Evolutionary conservation across 2,113 vertebrate genomes (phyloP).

Genomic region (Bufo bufo): DNA sequence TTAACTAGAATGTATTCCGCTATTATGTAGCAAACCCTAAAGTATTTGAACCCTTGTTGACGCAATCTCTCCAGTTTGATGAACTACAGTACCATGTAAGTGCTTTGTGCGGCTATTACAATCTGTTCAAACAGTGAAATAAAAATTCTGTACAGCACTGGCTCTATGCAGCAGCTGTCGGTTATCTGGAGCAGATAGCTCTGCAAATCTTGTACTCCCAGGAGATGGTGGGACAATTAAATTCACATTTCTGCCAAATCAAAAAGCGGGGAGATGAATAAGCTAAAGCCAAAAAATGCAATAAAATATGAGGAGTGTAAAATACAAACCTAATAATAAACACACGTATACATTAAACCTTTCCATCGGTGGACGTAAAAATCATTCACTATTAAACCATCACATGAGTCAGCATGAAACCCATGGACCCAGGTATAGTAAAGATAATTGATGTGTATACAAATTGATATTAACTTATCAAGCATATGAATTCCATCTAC

Average conservation of each 20-base stretch:
- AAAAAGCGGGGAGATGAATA: constrained; percentile 35
- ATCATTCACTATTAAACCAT: not conserved
- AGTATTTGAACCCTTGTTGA: constrained; percentile 36
- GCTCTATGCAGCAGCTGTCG: constrained; percentile 53
- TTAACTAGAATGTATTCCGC: not conserved
- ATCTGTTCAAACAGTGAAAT: constrained; percentile 51
- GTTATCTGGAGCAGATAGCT: constrained; percentile 55
- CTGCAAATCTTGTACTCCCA: constrained; percentile 48
- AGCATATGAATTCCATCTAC: not conserved
- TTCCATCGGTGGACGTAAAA: not conserved
- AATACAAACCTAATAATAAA: constrained; percentile 22
- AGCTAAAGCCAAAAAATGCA: constrained; percentile 5
- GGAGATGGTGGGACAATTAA: constrained; percentile 47
- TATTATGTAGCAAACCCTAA: not conserved
- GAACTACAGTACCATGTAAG: constrained; percentile 24
- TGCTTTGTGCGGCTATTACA: constrained; percentile 52
- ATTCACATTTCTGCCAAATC: constrained; percentile 56
- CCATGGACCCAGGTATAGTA: not conserved
- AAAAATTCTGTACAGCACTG: constrained; percentile 48
- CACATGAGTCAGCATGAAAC: constrained; percentile 20
- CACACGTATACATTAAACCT: not conserved
- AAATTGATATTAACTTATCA: not conserved
- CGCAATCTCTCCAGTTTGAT: constrained; percentile 36
- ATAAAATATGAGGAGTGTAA: constrained; percentile 25
- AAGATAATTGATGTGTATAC: not conserved